Base-by-base conservation (phyloP, 1,140 invertebrate species). In the Drosophila funebris region DNA sequence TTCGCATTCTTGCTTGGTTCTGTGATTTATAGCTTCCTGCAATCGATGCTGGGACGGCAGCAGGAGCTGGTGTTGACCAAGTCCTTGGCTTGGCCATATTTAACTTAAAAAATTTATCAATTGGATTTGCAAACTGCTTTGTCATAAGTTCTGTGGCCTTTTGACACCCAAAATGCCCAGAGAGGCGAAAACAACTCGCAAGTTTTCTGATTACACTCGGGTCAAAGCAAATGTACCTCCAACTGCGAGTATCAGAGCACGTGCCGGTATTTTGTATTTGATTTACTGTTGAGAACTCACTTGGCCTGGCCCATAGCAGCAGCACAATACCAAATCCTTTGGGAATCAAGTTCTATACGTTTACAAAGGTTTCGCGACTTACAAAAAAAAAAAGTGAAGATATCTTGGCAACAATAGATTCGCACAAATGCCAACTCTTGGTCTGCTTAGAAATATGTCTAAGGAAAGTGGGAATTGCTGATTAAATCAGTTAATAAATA, bases 251-350 rank as follows among this genome's bases (percentile, higher is more conserved):
- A 33, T 57, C 53, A 18, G 37, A 52, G 80, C 80, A 85, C 80
- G 76, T 84, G 80, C 80, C 61, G 75, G 76, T 76, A 60, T 84
- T 84, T 84, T 84, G 81, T 85, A 85, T 84, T 84, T 84, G 80
- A 84, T 84, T 84, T 84, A 84, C 76, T 84, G 80, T 52, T 71
- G 52, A 46, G 68, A 64, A 66, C 48, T 67, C 71, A 76, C 66
- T 79, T 79, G 74, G 53, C 20, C 20, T 16, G 24, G n/a, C 33
- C n/a, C 3, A 36, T 16, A 11, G 13, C 62, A 27, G n/a, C 11
- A 18, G 11, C 0, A 36, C n/a, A 22, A 37, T 8, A 22, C 2
- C 4, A 37, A 18, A 3, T 16, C 54, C 44, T 18, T 4, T 60
- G 56, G 56, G 54, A 68, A 60, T 50, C 24, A 22, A 31, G n/a